These are phyloP conservation scores for Drosophila atripex DNA, from an alignment of 2,888 invertebrate species.

Conservation along the genomic window DNA sequence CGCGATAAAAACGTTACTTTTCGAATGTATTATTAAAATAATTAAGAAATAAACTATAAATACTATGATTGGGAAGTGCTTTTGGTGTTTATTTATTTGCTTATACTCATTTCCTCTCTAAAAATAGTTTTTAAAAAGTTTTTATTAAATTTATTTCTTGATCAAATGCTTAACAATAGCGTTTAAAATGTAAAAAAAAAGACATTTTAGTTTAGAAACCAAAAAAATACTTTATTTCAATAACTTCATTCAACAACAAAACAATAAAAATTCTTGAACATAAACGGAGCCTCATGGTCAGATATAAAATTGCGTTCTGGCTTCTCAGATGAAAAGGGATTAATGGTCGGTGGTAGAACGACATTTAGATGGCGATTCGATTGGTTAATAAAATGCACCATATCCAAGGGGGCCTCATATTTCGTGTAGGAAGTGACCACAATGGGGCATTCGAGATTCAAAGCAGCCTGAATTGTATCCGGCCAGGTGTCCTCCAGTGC, in stretches of 20 bases:
- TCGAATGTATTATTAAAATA: not conserved
- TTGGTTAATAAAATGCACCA: conserved; percentile 85
- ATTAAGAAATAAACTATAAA: too few species aligned
- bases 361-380: conserved; percentile 85
- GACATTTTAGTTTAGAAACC: not conserved
- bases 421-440: conserved; percentile 88
- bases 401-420: conserved; percentile 87
- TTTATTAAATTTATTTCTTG: too few species aligned
- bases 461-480: conserved; percentile 86
- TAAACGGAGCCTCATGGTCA: conserved; percentile 88
- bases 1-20: not conserved
- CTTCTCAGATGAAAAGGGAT: conserved; percentile 88
- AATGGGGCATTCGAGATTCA: conserved; percentile 86
- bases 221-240: not conserved
- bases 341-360: conserved; percentile 85
- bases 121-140: too few species aligned
- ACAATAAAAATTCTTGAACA: conserved; percentile 89
- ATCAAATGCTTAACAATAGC: too few species aligned
- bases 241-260: conserved; percentile 84
- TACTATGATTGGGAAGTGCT: too few species aligned
- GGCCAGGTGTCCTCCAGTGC: conserved; percentile 88
- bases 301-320: conserved; percentile 91
- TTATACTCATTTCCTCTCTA: too few species aligned
- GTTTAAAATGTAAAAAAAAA: too few species aligned
- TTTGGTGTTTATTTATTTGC: too few species aligned